Conservation (phyloP, 2,113 vertebrate species). For the Ellobius talpinus region DNA sequence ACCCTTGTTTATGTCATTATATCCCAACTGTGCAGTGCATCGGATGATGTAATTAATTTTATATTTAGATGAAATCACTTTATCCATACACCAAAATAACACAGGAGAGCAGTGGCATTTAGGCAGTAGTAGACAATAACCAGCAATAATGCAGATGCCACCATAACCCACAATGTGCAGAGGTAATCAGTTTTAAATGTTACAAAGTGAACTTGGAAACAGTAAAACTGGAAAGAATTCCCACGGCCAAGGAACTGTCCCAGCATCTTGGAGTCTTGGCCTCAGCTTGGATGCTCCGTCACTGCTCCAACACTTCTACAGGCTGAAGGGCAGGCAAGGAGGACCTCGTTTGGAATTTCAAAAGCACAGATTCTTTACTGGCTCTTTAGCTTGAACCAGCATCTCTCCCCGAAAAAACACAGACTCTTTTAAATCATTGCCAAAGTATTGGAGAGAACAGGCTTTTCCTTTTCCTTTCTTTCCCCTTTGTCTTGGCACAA, state of each 20-base stretch:
- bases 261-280: background rate
- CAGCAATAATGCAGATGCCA: background rate
- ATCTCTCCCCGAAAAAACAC: background rate
- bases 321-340: background rate
- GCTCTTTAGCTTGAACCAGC: conserved; percentile 49
- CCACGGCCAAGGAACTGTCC: background rate
- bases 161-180: background rate
- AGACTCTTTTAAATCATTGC: conserved; percentile 64
- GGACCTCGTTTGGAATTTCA: conserved; percentile 10
- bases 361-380: background rate
- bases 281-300: background rate
- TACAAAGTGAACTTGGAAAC: background rate
- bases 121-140: conserved; percentile 17
- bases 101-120: background rate
- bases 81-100: background rate
- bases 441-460: conserved; percentile 68
- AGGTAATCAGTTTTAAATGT: conserved; percentile 20
- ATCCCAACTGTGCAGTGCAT: background rate
- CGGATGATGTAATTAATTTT: conserved; percentile 18
- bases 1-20: background rate
- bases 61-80: conserved; percentile 32
- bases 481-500: conserved; percentile 71
- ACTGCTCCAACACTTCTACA: background rate
- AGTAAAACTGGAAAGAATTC: background rate
- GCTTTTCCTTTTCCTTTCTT: conserved; percentile 55